Conservation (phyloP, 2,113 vertebrate genomes). For the Callithrix jacchus region DNA sequence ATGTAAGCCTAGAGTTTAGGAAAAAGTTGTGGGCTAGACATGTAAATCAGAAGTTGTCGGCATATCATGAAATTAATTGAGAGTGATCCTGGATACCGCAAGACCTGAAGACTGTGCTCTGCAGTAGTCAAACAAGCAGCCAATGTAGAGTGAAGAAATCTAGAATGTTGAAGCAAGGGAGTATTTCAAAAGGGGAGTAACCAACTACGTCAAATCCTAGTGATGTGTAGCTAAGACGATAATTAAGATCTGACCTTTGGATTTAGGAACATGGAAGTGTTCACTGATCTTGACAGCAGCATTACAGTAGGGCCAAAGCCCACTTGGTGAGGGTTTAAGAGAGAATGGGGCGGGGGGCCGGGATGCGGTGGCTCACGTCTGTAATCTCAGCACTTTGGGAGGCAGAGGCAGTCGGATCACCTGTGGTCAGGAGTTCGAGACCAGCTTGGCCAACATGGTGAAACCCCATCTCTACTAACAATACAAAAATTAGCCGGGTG, state of each 20-base stretch:
- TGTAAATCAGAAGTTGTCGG: neutral
- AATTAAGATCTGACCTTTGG: neutral
- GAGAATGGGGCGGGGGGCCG: neutral
- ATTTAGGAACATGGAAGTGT: neutral
- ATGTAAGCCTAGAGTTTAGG: neutral
- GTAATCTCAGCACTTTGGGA: too few species aligned
- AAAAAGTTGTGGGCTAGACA: neutral
- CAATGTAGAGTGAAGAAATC: neutral
- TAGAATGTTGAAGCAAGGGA: neutral
- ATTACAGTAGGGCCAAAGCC: neutral
- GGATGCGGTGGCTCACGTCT: too few species aligned
- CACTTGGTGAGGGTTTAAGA: neutral
- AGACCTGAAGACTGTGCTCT: neutral
- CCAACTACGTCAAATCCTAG: neutral
- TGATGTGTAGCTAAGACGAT: neutral
- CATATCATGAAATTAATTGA: neutral
- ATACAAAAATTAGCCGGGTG: too few species aligned
- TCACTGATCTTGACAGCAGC: neutral
- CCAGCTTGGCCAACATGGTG: too few species aligned
- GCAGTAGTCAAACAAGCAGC: neutral
- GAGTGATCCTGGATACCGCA: neutral
- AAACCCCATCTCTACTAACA: too few species aligned
- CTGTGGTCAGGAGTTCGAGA: too few species aligned
- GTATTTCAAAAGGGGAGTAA: neutral
- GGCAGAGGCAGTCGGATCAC: too few species aligned